Evolutionary conservation across 2,113 vertebrate species (phyloP).

Genomic region (Orthonyx spaldingii): DNA sequence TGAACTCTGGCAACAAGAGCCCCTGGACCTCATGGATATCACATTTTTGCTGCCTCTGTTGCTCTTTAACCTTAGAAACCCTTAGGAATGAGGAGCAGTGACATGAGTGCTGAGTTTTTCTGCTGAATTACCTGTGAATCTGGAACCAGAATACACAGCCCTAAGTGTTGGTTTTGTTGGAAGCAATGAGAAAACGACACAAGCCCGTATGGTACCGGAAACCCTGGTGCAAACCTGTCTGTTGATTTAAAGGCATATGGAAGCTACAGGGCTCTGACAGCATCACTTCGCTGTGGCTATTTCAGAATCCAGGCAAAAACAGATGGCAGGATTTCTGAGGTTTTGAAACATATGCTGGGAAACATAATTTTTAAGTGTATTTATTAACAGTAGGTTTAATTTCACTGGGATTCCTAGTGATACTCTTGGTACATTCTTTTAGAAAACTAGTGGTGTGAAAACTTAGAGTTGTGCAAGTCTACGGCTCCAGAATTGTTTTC

Average conservation of each 20-base stretch:
- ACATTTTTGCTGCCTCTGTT: not conserved
- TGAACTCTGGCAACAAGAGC: not conserved
- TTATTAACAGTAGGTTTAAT: conserved; percentile 18
- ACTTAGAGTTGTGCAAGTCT: not conserved
- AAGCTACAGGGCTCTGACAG: not conserved
- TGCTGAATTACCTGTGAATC: not conserved
- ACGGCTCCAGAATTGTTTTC: not conserved
- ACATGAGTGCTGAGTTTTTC: not conserved
- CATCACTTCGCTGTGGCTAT: not conserved
- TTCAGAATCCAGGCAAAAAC: conserved; percentile 10
- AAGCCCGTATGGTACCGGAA: not conserved
- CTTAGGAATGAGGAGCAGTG: not conserved
- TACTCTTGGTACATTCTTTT: not conserved
- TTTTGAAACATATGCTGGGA: conserved; percentile 8
- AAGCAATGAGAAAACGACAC: not conserved
- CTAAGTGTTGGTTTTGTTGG: not conserved
- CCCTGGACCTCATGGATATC: too few relatives aligned
- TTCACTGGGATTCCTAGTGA: not conserved
- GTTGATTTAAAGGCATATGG: conserved; percentile 13
- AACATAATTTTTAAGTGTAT: not conserved
- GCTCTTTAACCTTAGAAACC: not conserved
- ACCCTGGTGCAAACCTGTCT: not conserved
- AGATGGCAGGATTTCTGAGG: conserved; percentile 19
- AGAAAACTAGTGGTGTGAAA: not conserved
- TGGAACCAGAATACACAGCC: not conserved